A percentile compares a stretch with the other conserved stretches of the same genome.
Evolutionary conservation across 1,140 invertebrate genomes (phyloP).

Genomic region (Achroia grisella): DNA sequence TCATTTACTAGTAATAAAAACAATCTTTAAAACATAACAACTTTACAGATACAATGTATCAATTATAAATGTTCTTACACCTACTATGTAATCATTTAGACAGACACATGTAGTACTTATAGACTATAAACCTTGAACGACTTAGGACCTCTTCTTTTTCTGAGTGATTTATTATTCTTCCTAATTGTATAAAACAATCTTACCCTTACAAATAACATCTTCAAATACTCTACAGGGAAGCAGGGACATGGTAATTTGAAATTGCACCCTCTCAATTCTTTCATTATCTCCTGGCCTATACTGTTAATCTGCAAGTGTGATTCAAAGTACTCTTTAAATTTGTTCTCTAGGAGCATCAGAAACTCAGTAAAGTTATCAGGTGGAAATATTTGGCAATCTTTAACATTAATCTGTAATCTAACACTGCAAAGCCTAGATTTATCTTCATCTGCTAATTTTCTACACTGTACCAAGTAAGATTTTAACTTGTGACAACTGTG

Average conservation of each 20-base stretch:
- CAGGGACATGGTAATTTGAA: conserved; percentile 4
- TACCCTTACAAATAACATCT: conserved; percentile 6
- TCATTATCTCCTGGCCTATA: too few species aligned
- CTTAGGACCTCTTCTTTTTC: conserved; percentile 1
- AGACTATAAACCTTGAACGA: conserved; percentile 1
- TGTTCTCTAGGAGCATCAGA: not conserved
- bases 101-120: too few species aligned
- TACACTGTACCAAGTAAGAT: not conserved
- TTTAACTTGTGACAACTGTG: conserved; percentile 3
- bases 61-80: too few species aligned
- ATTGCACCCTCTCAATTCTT: not conserved
- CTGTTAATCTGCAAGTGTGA: too few species aligned
- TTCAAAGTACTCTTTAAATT: too few species aligned
- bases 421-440: not conserved
- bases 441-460: too few species aligned
- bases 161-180: conserved; percentile 5
- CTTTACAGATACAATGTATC: too few species aligned
- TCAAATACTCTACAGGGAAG: conserved; percentile 6
- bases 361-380: conserved; percentile 6
- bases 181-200: conserved; percentile 6
- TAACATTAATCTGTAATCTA: not conserved
- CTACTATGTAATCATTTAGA: too few species aligned
- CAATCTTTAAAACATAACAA: too few species aligned
- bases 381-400: not conserved
- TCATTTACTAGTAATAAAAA: too few species aligned